phyloP scores from a whole-genome alignment of 1,140 invertebrate genomes.

The Magallana gigas region DNA sequence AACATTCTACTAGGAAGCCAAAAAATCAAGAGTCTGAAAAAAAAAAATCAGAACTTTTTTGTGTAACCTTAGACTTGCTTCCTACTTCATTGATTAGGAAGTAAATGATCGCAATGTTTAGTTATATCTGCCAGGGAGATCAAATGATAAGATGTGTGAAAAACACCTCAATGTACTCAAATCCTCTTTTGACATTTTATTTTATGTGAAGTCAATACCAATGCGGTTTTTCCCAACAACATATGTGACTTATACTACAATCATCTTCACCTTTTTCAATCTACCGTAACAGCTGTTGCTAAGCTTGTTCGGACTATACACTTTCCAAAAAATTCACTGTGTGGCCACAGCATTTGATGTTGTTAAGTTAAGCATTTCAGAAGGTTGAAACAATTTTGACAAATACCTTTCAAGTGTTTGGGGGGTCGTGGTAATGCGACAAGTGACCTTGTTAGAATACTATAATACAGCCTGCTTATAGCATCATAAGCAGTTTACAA shows the following conservation, averaged over 20 bases:
- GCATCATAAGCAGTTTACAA: conserved; percentile 9
- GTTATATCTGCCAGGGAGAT: background rate
- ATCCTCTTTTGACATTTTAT: background rate
- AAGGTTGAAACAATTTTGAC: background rate
- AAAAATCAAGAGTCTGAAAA: too few relatives aligned
- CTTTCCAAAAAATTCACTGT: background rate
- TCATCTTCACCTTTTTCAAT: background rate
- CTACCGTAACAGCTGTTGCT: background rate
- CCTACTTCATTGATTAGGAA: background rate
- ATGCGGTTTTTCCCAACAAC: background rate
- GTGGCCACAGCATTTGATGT: background rate
- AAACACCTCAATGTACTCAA: conserved; percentile 4
- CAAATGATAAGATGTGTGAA: background rate
- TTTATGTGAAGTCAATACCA: conserved; percentile 24
- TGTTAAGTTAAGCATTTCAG: background rate
- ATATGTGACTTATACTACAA: background rate
- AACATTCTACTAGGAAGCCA: background rate
- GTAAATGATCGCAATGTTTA: background rate
- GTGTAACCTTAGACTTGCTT: too few relatives aligned
- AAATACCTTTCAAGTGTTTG: background rate
- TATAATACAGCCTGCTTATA: background rate
- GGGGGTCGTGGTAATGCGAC: background rate
- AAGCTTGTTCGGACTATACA: background rate
- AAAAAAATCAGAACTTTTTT: too few relatives aligned
- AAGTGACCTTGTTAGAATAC: conserved; percentile 21